Percentiles rank a stretch among this genome's conserved stretches.
These are phyloP conservation scores for Euclidia mi DNA, from an alignment of 2,888 invertebrate genomes.

Conservation along the genomic window DNA sequence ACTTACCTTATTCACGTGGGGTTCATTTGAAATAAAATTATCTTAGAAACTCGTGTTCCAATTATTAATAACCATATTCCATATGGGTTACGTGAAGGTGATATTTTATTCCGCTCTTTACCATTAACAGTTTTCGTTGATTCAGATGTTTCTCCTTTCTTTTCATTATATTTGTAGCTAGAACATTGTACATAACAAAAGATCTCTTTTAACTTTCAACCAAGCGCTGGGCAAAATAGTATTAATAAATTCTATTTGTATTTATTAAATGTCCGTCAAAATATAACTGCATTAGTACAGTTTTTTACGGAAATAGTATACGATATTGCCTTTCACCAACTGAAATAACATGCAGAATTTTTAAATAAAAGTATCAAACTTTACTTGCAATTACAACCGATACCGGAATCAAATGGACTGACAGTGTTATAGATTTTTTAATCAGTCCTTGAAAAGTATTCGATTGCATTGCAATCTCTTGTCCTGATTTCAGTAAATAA, in stretches of 20 bases:
- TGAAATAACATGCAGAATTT: neutral
- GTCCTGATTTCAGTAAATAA: constrained; percentile 3
- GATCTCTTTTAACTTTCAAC: neutral
- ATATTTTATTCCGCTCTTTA: no score
- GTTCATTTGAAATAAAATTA: neutral
- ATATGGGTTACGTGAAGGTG: no score
- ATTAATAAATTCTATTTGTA: neutral
- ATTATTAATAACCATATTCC: no score
- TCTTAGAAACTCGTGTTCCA: neutral
- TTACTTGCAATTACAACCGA: constrained; percentile 17
- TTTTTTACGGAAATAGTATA: constrained; percentile 13
- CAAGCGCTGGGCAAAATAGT: neutral
- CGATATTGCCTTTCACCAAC: constrained; percentile 17
- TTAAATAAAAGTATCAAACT: constrained; percentile 12
- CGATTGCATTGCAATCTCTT: neutral
- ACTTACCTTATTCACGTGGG: constrained; percentile 3
- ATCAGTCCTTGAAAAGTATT: constrained; percentile 4
- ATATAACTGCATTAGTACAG: neutral
- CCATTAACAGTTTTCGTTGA: no score
- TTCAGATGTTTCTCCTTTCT: no score
- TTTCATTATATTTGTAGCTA: no score
- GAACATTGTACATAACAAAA: neutral
- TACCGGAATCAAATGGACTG: neutral
- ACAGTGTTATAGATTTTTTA: neutral
- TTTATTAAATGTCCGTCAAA: neutral